Evolutionary conservation across 2,797 vertebrate species (phyloP), one percentile per base, ranked within the genome.

Genomic region (Eupleurogrammus muticus): DNA sequence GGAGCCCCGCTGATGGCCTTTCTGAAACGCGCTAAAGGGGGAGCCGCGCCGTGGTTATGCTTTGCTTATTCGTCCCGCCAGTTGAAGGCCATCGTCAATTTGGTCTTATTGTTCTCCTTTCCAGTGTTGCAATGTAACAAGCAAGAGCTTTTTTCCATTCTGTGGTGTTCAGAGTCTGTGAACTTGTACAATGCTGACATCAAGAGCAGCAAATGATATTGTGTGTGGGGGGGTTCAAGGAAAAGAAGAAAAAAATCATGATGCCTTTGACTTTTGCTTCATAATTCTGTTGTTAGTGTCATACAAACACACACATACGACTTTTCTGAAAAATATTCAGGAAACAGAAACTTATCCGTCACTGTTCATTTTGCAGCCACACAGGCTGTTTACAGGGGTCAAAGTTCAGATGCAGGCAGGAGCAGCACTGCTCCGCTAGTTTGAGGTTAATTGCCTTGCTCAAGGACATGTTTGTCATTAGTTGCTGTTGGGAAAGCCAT

Each of bases 1-100:
- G 80, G 84, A 91, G 87, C 88, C 80, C 81, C 32, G 66, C 85
- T 83, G 78, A 84, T 58, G 80, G 89, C 83, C 90, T 90, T 86
- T 79, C 80, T 86, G 82, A 86, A 83, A 92, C 84, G 84, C 56
- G 89, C 90, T 90, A 87, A 90, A 69, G 90, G 82, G 73, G 81
- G 77, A 89, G 69, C 82, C 77, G 77, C 84, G 70, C 83, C 80
- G 24, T 55, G 78, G 84, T 68, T 76, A 66, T 70, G 84, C 82
- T 86, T 84, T 87, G 81, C 82, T 90, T 82, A 82, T 74, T 54
- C 49, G 73, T 83, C 80, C 81, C 78, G 79, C 74, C 80, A 84
- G 76, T 86, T 62, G 13, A 51, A 79, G 60, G 73, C 62, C 80
- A 64, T 71, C 56, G 24, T 65, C 21, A 12, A 79, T 80, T 56